phyloP scores from a whole-genome alignment of 2,888 invertebrate genomes.

The Cerceris ruficornis region DNA sequence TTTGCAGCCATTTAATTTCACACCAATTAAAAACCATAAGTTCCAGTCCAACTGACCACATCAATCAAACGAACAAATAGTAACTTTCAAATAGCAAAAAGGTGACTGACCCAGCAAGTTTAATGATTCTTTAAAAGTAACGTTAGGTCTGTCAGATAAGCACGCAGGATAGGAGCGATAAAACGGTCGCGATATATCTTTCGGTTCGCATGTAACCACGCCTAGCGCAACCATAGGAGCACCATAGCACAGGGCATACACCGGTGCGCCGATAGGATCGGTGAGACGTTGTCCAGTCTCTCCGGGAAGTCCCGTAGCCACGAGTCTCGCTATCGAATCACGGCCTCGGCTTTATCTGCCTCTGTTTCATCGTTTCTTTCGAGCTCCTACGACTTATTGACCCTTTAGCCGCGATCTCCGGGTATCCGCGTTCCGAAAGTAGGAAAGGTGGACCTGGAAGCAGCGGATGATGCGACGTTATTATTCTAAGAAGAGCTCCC shows the following conservation, averaged over 20 bases:
- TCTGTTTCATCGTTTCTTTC: slow-evolving; percentile 3
- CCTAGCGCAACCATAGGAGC: too few species aligned
- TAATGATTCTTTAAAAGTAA: too few species aligned
- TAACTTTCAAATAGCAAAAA: not conserved
- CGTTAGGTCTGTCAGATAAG: not conserved
- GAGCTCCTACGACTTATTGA: slow-evolving; percentile 7
- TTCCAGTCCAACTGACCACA: too few species aligned
- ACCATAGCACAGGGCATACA: not conserved
- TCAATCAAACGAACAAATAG: too few species aligned
- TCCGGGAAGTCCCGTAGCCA: not conserved
- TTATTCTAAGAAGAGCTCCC: too few species aligned
- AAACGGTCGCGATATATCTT: not conserved
- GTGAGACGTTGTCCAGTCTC: not conserved
- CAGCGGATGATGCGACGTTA: too few species aligned
- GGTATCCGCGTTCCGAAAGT: not conserved
- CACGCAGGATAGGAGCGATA: slow-evolving; percentile 4
- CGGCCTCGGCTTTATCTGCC: slow-evolving; percentile 4
- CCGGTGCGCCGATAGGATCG: too few species aligned
- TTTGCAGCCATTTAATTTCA: too few species aligned
- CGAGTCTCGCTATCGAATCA: slow-evolving; percentile 4
- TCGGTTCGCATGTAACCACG: not conserved
- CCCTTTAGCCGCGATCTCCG: slow-evolving; percentile 1
- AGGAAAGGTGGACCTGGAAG: not conserved
- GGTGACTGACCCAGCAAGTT: not conserved
- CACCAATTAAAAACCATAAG: too few species aligned